phyloP scores from a whole-genome alignment of 2,888 invertebrate genomes.

The Dasysyrphus albostriatus region DNA sequence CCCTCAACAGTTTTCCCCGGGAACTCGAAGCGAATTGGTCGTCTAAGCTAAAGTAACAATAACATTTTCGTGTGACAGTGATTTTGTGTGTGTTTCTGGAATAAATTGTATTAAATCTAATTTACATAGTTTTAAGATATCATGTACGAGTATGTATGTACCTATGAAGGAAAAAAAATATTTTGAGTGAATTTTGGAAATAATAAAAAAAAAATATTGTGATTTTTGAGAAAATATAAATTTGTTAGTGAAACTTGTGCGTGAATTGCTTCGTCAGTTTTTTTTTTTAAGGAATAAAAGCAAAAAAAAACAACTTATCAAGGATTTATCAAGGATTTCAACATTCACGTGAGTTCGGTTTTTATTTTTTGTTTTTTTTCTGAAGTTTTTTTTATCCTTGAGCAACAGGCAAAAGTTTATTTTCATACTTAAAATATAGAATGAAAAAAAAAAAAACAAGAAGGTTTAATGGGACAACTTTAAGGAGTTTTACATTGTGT shows the following conservation, averaged over 20 bases:
- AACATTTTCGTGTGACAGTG: constrained; percentile 10
- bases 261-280: background rate
- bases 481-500: background rate
- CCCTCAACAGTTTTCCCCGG: constrained; percentile 84
- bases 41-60: constrained; percentile 44
- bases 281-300: constrained; percentile 21
- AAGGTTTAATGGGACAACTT: constrained; percentile 1
- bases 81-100: constrained; percentile 32
- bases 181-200: background rate
- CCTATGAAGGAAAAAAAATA: background rate
- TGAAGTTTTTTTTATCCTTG: constrained; percentile 10
- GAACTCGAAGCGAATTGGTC: constrained; percentile 82
- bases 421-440: background rate
- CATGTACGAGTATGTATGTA: background rate
- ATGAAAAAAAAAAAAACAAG: background rate
- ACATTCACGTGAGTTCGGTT: constrained; percentile 12
- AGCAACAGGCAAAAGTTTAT: constrained; percentile 57
- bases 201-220: background rate
- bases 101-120: constrained; percentile 10
- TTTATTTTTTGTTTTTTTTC: background rate
- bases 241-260: too few species aligned
- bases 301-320: background rate
- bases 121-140: constrained; percentile 1
- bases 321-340: constrained; percentile 20
- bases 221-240: background rate